These are phyloP conservation scores for Rhincodon typus DNA, from an alignment of 2,797 vertebrate species.

Conservation along the genomic window DNA sequence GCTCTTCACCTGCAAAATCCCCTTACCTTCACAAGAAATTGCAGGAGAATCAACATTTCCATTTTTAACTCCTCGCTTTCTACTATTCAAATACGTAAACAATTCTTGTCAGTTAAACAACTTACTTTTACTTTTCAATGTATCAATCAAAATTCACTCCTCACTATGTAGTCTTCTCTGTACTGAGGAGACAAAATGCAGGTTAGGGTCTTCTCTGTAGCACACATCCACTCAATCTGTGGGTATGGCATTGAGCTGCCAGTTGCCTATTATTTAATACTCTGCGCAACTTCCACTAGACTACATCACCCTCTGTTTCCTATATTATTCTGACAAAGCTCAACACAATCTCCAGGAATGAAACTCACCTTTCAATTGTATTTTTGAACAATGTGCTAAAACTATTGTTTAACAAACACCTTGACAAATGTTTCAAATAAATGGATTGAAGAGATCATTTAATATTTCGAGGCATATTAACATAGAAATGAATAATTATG, in stretches of 20 bases:
- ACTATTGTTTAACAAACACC: background rate
- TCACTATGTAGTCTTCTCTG: background rate
- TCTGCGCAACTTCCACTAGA: background rate
- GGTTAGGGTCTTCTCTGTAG: background rate
- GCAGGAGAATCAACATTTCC: background rate
- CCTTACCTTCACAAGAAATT: background rate
- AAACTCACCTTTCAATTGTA: background rate
- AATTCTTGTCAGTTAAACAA: background rate
- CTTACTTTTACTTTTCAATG: background rate
- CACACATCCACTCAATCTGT: background rate
- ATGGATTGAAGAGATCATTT: background rate
- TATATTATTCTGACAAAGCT: background rate
- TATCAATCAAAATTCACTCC: background rate
- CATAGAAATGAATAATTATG: background rate
- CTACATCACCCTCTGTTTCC: background rate
- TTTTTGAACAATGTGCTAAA: background rate
- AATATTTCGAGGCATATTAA: background rate
- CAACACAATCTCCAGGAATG: background rate
- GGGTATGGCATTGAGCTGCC: background rate
- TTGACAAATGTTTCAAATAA: background rate
- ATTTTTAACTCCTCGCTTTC: background rate
- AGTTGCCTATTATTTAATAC: background rate
- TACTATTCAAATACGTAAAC: background rate
- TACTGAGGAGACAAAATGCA: background rate
- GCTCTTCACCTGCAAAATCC: background rate